Conservation (phyloP, 2,797 vertebrate genomes). For the Anguilla anguilla region DNA sequence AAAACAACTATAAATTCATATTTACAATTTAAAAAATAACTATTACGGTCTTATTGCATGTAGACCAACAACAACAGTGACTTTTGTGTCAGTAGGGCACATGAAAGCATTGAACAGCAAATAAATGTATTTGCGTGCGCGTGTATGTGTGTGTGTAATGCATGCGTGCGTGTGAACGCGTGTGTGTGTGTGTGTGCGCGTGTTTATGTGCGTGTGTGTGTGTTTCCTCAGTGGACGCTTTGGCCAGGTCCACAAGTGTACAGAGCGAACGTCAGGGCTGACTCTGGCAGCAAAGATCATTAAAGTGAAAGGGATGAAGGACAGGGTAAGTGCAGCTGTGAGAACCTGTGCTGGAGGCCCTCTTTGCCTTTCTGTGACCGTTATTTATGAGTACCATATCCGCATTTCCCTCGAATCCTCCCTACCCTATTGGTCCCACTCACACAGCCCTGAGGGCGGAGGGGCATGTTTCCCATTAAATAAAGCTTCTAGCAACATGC, state of each 20-base stretch:
- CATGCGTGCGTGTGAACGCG: too few relatives aligned
- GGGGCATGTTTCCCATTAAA: background rate
- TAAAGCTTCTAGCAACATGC: background rate
- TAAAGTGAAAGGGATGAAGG: constrained; percentile 80
- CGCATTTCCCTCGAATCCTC: background rate
- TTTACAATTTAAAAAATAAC: too few relatives aligned
- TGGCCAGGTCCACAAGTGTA: constrained; percentile 85
- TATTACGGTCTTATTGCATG: too few relatives aligned
- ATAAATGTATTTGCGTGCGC: too few relatives aligned
- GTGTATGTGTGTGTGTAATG: too few relatives aligned
- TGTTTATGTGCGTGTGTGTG: constrained; percentile 1
- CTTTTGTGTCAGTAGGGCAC: too few relatives aligned
- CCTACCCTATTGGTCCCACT: too few relatives aligned
- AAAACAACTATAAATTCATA: too few relatives aligned
- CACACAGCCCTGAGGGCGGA: too few relatives aligned
- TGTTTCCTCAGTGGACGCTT: constrained; percentile 78
- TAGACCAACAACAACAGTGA: too few relatives aligned
- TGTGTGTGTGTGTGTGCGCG: background rate
- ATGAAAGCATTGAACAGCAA: too few relatives aligned
- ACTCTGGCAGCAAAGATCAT: constrained; percentile 84
- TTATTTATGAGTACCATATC: constrained; percentile 18
- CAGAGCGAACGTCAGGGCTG: constrained; percentile 76
- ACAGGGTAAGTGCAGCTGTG: constrained; percentile 70
- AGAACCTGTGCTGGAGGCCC: background rate
- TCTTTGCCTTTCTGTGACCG: constrained; percentile 34